Conservation (phyloP, 2,888 invertebrate genomes). For the Ferdinandea cuprea region DNA sequence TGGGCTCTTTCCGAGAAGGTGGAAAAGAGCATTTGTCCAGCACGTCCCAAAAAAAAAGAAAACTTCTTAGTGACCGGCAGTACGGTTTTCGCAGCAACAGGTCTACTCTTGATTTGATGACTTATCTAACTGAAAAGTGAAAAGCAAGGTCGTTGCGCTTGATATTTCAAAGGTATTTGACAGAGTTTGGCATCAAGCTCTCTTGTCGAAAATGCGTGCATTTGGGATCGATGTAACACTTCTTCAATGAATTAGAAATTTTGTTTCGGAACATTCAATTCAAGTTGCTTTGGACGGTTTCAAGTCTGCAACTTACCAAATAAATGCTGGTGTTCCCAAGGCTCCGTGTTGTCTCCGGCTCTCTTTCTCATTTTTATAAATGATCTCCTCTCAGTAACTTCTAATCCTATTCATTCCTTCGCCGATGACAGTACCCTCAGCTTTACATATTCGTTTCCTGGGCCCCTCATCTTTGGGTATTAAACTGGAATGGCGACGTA, state of each 20-base stretch:
- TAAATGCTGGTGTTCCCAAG: background rate
- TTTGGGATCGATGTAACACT: background rate
- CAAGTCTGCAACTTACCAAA: background rate
- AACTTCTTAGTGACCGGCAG: background rate
- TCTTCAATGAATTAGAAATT: background rate
- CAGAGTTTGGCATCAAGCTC: too few relatives aligned
- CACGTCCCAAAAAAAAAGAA: too few relatives aligned
- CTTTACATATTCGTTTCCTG: background rate
- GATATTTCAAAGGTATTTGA: too few relatives aligned
- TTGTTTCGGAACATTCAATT: background rate
- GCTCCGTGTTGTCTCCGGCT: slow-evolving; percentile 1
- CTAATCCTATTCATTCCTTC: background rate
- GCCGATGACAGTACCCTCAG: slow-evolving; percentile 8
- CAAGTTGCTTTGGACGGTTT: background rate
- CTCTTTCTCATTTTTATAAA: slow-evolving; percentile 20
- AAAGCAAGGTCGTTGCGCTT: too few relatives aligned
- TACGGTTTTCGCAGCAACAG: too few relatives aligned
- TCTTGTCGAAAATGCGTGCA: background rate
- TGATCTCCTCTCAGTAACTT: slow-evolving; percentile 1
- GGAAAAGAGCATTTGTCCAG: too few relatives aligned
- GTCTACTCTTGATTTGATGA: too few relatives aligned
- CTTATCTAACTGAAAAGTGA: too few relatives aligned
- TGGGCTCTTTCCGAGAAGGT: too few relatives aligned
- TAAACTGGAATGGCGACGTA: background rate
- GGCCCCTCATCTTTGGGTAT: background rate